These are phyloP conservation scores for Nephrocerus scutellatus DNA, from an alignment of 2,888 invertebrate genomes.

Conservation along the genomic window DNA sequence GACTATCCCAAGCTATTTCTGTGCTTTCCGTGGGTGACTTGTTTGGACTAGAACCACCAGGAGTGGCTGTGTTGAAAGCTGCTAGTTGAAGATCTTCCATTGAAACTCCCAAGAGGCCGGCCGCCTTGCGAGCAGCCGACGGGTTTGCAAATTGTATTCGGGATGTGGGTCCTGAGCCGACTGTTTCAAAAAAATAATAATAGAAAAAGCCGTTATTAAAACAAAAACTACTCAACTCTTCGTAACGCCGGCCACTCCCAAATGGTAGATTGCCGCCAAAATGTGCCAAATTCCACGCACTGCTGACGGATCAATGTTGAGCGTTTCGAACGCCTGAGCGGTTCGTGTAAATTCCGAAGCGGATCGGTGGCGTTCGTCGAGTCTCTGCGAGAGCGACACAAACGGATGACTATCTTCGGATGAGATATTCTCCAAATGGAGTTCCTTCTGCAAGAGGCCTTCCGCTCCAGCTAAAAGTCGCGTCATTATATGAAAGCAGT, in stretches of 20 bases:
- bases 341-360: constrained; percentile 76
- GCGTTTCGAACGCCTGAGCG: constrained; percentile 64
- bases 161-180: constrained; percentile 42
- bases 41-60: constrained; percentile 51
- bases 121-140: constrained; percentile 69
- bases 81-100: constrained; percentile 76
- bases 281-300: constrained; percentile 79
- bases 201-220: constrained; percentile 12
- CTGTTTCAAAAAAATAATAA: too few species aligned
- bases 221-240: constrained; percentile 53
- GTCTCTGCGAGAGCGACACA: constrained; percentile 67
- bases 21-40: constrained; percentile 48
- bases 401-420: constrained; percentile 66
- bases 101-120: constrained; percentile 67
- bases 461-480: constrained; percentile 66
- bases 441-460: constrained; percentile 70
- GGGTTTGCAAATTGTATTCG: constrained; percentile 67
- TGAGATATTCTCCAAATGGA: constrained; percentile 69
- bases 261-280: constrained; percentile 87
- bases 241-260: constrained; percentile 78
- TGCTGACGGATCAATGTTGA: constrained; percentile 71
- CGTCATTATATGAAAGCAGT: constrained; percentile 49
- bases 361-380: constrained; percentile 72
- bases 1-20: constrained; percentile 67
- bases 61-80: constrained; percentile 65